Percentiles rank a stretch among this genome's conserved stretches.
These are phyloP conservation scores for Linepithema humile DNA, from an alignment of 1,140 invertebrate species.

Conservation along the genomic window DNA sequence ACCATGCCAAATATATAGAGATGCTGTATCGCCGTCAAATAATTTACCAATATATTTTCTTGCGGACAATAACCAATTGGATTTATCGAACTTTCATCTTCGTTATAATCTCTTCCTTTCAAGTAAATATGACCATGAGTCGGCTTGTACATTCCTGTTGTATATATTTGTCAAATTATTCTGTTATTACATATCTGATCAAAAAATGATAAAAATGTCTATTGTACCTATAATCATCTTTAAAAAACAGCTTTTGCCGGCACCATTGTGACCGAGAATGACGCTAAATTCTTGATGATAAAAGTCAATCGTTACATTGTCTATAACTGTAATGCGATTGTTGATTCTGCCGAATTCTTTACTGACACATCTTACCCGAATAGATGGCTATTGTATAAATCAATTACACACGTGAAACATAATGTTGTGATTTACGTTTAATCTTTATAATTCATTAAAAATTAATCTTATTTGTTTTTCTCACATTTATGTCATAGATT, in stretches of 20 bases:
- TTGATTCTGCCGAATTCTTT: slow-evolving; percentile 57
- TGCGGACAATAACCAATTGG: slow-evolving; percentile 79
- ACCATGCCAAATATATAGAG: slow-evolving; percentile 72
- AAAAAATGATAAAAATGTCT: not conserved
- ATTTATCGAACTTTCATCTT: slow-evolving; percentile 71
- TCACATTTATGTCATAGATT: too few species aligned
- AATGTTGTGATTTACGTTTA: too few species aligned
- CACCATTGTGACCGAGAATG: slow-evolving; percentile 90
- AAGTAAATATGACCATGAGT: slow-evolving; percentile 86
- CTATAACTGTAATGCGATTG: slow-evolving; percentile 86
- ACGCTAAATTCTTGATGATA: slow-evolving; percentile 88
- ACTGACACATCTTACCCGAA: slow-evolving; percentile 58
- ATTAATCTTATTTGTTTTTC: too few species aligned
- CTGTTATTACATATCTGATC: not conserved
- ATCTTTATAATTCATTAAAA: too few species aligned
- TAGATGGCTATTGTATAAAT: slow-evolving; percentile 45
- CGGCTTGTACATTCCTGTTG: slow-evolving; percentile 86
- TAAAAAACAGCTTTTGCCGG: slow-evolving; percentile 86
- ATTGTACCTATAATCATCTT: slow-evolving; percentile 86
- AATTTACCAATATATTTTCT: slow-evolving; percentile 68
- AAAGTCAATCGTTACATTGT: slow-evolving; percentile 89
- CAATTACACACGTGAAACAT: not conserved
- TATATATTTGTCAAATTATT: not conserved
- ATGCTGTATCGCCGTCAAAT: slow-evolving; percentile 63
- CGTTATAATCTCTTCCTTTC: slow-evolving; percentile 85